Evolutionary conservation across 1,140 invertebrate species (phyloP).

Genomic region (Tenebrio molitor): DNA sequence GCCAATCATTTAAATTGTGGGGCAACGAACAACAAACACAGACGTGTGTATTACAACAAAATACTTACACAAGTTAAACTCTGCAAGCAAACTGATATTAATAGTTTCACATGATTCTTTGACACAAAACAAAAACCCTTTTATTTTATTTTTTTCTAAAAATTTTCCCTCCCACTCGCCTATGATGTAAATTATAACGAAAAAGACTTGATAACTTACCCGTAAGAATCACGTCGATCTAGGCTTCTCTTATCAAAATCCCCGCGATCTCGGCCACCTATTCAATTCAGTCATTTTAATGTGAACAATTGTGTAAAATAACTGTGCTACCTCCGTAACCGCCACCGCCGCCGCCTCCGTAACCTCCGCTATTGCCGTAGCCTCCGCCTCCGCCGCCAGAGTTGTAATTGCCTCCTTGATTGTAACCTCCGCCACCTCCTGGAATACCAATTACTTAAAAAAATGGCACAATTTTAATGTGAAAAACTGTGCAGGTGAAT

Average conservation of each 20-base stretch:
- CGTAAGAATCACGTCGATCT: conserved; percentile 55
- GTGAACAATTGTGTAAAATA: neutral
- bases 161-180: neutral
- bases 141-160: conserved; percentile 1
- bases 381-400: conserved; percentile 49
- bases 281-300: neutral
- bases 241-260: conserved; percentile 48
- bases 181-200: neutral
- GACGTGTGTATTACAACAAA: conserved; percentile 34
- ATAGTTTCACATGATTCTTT: conserved; percentile 19
- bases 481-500: conserved; percentile 54
- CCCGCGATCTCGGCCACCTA: conserved; percentile 56
- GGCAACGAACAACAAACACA: conserved; percentile 28
- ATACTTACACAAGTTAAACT: conserved; percentile 35
- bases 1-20: neutral
- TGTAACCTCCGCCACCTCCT: conserved; percentile 20
- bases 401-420: conserved; percentile 48
- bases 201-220: conserved; percentile 54
- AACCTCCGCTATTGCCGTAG: conserved; percentile 45
- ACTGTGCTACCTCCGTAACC: conserved; percentile 48
- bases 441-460: neutral
- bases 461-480: neutral
- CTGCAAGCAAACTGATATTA: conserved; percentile 38
- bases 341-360: conserved; percentile 33
- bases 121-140: neutral